A percentile compares a stretch with the other conserved stretches of the same genome.
phyloP scores from a whole-genome alignment of 2,797 vertebrate species.

The Picus viridis region DNA sequence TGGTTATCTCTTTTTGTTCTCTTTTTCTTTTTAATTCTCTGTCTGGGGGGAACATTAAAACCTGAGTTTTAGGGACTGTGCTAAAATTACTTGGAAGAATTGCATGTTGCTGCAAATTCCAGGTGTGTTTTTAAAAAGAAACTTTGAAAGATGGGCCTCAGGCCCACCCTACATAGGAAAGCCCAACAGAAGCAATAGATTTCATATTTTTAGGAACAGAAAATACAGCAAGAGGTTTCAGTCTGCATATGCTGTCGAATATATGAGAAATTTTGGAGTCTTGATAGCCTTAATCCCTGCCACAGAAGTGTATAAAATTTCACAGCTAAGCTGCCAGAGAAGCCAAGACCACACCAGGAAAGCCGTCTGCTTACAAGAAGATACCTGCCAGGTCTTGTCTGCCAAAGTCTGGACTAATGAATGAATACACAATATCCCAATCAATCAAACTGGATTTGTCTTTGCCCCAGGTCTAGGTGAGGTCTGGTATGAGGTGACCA shows the following conservation, averaged over 20 bases:
- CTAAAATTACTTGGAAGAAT: constrained; percentile 8
- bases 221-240: constrained; percentile 12
- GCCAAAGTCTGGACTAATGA: constrained; percentile 84
- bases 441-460: constrained; percentile 83
- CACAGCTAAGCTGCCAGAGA: constrained; percentile 83
- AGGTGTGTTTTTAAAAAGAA: constrained; percentile 18
- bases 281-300: constrained; percentile 82
- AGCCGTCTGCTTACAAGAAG: constrained; percentile 80
- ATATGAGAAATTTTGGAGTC: constrained; percentile 74
- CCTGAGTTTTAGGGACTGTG: not conserved
- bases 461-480: constrained; percentile 82
- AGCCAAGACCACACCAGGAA: constrained; percentile 84
- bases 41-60: constrained; percentile 28
- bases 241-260: constrained; percentile 64
- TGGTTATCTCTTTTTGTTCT: not conserved
- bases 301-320: constrained; percentile 86
- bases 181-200: not conserved
- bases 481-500: constrained; percentile 85
- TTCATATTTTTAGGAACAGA: constrained; percentile 16
- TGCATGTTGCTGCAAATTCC: not conserved
- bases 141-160: not conserved
- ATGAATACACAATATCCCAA: constrained; percentile 83
- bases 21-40: constrained; percentile 21
- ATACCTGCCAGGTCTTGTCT: constrained; percentile 87
- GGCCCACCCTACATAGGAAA: not conserved